Base-by-base conservation (phyloP, 92 coral and sea anemone species). In the Pocillopora grandis region DNA sequence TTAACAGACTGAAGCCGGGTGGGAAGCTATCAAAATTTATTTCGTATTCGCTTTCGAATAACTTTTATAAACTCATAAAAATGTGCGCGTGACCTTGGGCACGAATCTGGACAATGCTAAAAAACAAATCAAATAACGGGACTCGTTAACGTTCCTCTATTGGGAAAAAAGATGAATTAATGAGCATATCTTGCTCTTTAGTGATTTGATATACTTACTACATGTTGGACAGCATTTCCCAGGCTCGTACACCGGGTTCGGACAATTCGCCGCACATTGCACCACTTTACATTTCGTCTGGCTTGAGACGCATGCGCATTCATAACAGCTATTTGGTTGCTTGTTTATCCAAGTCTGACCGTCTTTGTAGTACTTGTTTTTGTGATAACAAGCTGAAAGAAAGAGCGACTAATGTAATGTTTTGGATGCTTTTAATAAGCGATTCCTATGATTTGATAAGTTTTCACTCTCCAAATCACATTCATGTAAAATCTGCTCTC, bases 211-310 rank as follows among this genome's bases (percentile, higher is more conserved):
- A 11, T 20, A 80, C 74, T 79, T 55, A 86, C 89, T 35, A 52
- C 89, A 86, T 1, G 58, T 55, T 5, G 89, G 89, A 62, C 89
- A 86, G 57, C 89, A 86, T 79, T 86, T 80, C 19, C 66, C 85
- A 59, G 89, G 84, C 20, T 86, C 85, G 21, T 42, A 52, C 27
- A 86, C 72, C n/a, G 84, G 89, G 58, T 63, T 66, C 1, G 66
- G 89, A n/a, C 89, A 86, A 59, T 69, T 2, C 20, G 21, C 60
- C 4, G 37, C 49, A 27, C 86, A 82, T 18, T n/a, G 6, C 42
- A 63, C 31, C 16, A 55, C 49, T 31, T 35, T 10, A 36, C 86
- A 82, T 20, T 49, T 82, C 3, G 79, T 13, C 48, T 82, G 62
- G 14, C 27, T 23, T 12, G 20, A 8, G 15, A 61, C 86, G 52